Conservation (phyloP, 1,140 invertebrate species). For the Camponotus vicinus region DNA sequence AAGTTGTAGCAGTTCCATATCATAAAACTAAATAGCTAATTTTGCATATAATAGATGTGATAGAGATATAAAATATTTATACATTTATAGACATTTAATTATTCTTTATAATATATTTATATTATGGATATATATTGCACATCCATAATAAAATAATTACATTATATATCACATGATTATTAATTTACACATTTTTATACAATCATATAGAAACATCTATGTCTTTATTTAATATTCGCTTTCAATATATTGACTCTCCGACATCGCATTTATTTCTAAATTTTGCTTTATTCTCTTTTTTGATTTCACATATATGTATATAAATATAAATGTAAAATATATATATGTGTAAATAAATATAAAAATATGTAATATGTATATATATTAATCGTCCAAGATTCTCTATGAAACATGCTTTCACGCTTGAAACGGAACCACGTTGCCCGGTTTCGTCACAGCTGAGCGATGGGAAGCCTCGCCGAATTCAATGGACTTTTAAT, state of each 20-base stretch:
- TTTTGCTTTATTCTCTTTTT: too few relatives aligned
- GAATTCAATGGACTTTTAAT: constrained; percentile 74
- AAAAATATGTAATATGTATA: not conserved
- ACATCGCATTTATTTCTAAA: too few relatives aligned
- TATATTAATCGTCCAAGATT: not conserved
- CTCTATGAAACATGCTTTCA: not conserved
- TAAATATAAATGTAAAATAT: not conserved
- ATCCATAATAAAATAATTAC: too few relatives aligned
- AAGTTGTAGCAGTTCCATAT: not conserved
- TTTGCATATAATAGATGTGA: too few relatives aligned
- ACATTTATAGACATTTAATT: too few relatives aligned
- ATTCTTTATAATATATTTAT: not conserved
- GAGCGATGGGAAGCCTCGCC: constrained; percentile 62
- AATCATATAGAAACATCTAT: too few relatives aligned
- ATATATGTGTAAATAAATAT: not conserved
- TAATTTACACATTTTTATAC: too few relatives aligned
- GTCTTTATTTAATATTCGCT: too few relatives aligned
- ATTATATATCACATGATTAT: too few relatives aligned
- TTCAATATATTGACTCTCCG: too few relatives aligned
- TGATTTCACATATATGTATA: not conserved
- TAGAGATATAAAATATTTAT: not conserved
- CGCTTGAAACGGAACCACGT: constrained; percentile 41
- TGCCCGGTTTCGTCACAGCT: constrained; percentile 63
- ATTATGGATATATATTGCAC: too few relatives aligned
- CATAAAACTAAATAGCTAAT: constrained; percentile 22